Percentiles rank a stretch among this genome's conserved stretches.
Conservation (phyloP, 1,140 invertebrate species). For the Mya arenaria region DNA sequence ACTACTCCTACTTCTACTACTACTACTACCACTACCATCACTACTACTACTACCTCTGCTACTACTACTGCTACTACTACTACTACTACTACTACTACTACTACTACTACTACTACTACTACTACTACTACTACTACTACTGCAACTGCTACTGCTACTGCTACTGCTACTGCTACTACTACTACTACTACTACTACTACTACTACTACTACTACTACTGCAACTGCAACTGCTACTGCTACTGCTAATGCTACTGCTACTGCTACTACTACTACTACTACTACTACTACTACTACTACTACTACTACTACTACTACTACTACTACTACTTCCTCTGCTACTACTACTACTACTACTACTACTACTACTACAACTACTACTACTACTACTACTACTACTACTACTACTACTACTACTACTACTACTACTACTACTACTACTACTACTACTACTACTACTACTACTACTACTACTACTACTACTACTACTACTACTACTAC, state of each 20-base stretch:
- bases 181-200: conserved; percentile 32
- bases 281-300: conserved; percentile 47
- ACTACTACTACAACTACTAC: conserved; percentile 51
- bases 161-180: not conserved
- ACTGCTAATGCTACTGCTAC: no score
- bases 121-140: not conserved
- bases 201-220: conserved; percentile 44
- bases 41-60: no score
- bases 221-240: no score
- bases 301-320: conserved; percentile 52
- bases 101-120: not conserved
- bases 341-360: conserved; percentile 20
- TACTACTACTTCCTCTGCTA: no score
- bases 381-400: conserved; percentile 39
- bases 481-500: no score
- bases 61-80: not conserved
- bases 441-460: conserved; percentile 2
- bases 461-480: conserved; percentile 27
- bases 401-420: conserved; percentile 33
- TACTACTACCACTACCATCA: not conserved
- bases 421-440: conserved; percentile 29
- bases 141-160: no score
- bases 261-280: conserved; percentile 41
- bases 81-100: not conserved
- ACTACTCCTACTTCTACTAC: no score